Conservation (phyloP, 92 coral and sea anemone species). For the Isaurus tuberculatus region DNA sequence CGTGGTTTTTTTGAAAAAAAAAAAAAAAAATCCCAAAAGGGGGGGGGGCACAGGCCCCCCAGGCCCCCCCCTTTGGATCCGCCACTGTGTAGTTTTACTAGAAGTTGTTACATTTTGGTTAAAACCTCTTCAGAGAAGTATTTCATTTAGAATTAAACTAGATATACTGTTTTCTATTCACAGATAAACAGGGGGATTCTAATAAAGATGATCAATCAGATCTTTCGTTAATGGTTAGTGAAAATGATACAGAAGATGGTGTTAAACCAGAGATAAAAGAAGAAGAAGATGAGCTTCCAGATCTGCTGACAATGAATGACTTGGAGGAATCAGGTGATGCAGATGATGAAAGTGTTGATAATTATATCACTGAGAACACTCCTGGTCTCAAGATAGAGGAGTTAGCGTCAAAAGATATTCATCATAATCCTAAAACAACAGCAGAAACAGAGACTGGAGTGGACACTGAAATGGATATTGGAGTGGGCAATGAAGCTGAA, state of each 20-base stretch:
- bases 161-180: neutral
- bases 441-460: neutral
- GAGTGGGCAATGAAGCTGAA: neutral
- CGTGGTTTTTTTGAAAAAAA: no score
- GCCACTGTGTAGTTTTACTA: no score
- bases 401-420: neutral
- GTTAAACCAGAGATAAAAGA: constrained; percentile 7
- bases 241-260: neutral
- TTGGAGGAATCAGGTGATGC: constrained; percentile 62
- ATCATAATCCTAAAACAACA: neutral
- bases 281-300: constrained; percentile 74
- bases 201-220: neutral
- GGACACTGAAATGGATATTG: neutral
- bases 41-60: no score
- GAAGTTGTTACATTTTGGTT: no score
- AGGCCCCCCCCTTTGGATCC: no score
- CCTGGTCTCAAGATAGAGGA: constrained; percentile 29
- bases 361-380: constrained; percentile 12
- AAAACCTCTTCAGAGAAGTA: no score
- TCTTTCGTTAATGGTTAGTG: constrained; percentile 1
- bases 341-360: constrained; percentile 40
- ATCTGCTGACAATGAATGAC: constrained; percentile 80
- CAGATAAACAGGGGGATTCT: neutral
- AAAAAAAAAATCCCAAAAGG: no score
- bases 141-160: no score